Base-by-base conservation (phyloP, 2,888 invertebrate species). In the Polydrusus tereticollis region DNA sequence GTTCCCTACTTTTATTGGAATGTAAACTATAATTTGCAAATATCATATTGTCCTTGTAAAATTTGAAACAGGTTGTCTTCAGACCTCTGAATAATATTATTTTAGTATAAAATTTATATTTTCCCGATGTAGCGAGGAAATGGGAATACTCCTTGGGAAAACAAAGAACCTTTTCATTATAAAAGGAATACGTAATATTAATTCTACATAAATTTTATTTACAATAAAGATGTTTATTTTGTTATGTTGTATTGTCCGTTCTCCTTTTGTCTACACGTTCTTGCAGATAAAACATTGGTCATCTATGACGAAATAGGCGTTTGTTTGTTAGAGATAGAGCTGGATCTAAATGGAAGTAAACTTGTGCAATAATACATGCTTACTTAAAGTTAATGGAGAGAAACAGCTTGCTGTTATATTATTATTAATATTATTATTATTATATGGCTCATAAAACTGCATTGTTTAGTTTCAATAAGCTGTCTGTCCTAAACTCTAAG, bases 1-100 rank as follows among this genome's bases (percentile, higher is more conserved):
- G 29, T 4, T 29, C 29, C 8, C 29, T 29, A 29, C 8, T 29
- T 6, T 8, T 29, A 6, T 8, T 36, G 10, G 10, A 36, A 36
- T 36, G 12, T 45, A 45, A 45, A 45, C 45, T 45, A 45, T 20
- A 45, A 20, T 45, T 20, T 45, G 45, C 10, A 45, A 45, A 45
- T 45, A 45, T 45, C 18, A 12, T 2, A 10, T 20, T 45, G 12
- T 45, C 7, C 10, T 20, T 45, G 12, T 45, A 21, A 45, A 45
- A 45, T 45, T 20, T 20, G 36, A 45, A 36, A 45, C 20, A 45
- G 18, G 20, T 45, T 45, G 20, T 45, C 20, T 36, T 12, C n/a
- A n/a, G n/a, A 12, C 36, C 36, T 36, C 36, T 45, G 18, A 20
- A 20, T 6, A 45, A 45, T 20, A 45, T 10, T 18, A 45, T 20